Evolutionary conservation across 2,113 vertebrate species (phyloP), one percentile per base, ranked within the genome.

Genomic region (Phodopus roborovskii): DNA sequence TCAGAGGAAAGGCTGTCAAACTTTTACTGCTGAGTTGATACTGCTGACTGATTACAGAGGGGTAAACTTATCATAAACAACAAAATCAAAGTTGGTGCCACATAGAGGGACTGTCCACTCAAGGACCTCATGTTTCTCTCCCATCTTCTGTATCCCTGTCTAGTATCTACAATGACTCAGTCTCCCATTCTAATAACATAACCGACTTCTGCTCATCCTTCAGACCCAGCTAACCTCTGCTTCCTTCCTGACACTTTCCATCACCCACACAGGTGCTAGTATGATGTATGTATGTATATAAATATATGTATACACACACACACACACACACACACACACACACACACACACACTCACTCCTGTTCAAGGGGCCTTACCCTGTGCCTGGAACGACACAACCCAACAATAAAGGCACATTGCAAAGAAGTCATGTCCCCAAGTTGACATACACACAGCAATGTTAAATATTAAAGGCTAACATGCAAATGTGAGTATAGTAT

Each of bases 1-100:
- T 79, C 73, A 48, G 64, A 62, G 53, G 15, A 16, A 83, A 92
- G 87, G 70, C 5, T 92, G 79, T 88, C 91, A 84, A 87, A 70
- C 0, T 62, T 68, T 53, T 56, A 58, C 45, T 95, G 88, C 71
- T 91, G 66, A 88, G 45, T 7, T 7, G 58, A 81, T 64, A 30
- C 62, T 64, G 62, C 62, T 30, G 92, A 77, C 58, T 39, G 45
- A 50, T 87, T 79, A 17, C 48, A 48, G 75, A 91, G 73, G 48
- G 50, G 6, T 13, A 83, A 62, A 20, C 50, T 30, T 12, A 58
- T 36, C 19, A 45, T 2, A 9, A 33, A 66, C 22, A 7, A 26
- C 30, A 20, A 15, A 85, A 42, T 56, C 60, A 60, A 81, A 62
- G 42, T 68, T 50, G 24, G 13, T 45, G 42, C 28, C 60, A 70